A percentile compares a stretch with the other conserved stretches of the same genome.
Evolutionary conservation across 2,113 vertebrate genomes (phyloP).

Genomic region (Aegotheles bennettii): DNA sequence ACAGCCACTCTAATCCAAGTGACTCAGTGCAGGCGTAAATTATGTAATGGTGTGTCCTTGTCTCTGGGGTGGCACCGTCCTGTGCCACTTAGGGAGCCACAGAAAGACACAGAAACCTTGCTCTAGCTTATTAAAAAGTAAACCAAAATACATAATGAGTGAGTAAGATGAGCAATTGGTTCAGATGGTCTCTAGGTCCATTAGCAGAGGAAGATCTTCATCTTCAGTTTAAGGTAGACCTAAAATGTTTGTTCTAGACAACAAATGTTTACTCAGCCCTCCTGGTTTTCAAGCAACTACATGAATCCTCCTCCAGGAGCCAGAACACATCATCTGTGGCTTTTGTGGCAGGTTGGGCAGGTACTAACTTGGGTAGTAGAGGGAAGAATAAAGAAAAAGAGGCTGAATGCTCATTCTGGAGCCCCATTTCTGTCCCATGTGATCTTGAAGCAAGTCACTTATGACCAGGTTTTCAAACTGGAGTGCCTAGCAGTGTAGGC

Average conservation of each 20-base stretch:
- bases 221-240: conserved; percentile 36
- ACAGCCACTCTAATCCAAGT: background rate
- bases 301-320: background rate
- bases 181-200: conserved; percentile 62
- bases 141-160: conserved; percentile 46
- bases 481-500: background rate
- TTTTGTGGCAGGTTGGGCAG: background rate
- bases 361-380: background rate
- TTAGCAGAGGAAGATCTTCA: conserved; percentile 50
- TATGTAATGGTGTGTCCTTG: background rate
- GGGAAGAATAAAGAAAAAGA: background rate
- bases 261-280: background rate
- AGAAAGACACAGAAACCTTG: background rate
- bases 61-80: background rate
- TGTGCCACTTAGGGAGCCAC: fast-evolving
- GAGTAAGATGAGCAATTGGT: background rate
- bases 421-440: background rate
- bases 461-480: background rate
- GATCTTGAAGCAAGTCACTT: background rate
- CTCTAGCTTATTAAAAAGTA: background rate
- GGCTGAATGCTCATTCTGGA: background rate
- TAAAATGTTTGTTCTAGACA: background rate
- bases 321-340: fast-evolving
- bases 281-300: background rate
- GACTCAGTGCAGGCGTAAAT: background rate